Evolutionary conservation across 2,888 invertebrate species (phyloP).

Genomic region (Drosophila bunnanda): DNA sequence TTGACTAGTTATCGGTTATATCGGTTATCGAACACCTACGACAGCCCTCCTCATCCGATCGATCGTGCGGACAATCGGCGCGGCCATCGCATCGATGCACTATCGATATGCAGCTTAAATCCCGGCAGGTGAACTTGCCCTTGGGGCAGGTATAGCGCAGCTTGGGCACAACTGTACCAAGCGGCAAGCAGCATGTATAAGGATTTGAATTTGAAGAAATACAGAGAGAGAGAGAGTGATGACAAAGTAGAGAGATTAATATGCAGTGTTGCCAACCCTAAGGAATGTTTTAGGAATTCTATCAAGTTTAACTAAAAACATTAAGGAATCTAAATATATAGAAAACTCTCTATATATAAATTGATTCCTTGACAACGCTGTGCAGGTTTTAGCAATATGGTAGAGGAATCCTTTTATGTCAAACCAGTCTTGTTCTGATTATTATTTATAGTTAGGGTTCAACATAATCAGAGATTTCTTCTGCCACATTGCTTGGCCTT

Average conservation of each 20-base stretch:
- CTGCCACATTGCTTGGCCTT: neutral
- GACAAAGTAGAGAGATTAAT: slow-evolving; percentile 19
- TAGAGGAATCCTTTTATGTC: neutral
- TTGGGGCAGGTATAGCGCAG: slow-evolving; percentile 84
- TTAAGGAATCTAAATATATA: neutral
- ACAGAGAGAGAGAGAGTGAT: slow-evolving; percentile 3
- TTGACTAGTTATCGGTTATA: neutral
- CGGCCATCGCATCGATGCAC: slow-evolving; percentile 90
- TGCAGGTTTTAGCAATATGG: neutral
- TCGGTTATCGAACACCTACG: slow-evolving; percentile 85
- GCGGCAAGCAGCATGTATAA: slow-evolving; percentile 8
- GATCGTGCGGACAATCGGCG: slow-evolving; percentile 89
- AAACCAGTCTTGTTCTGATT: neutral
- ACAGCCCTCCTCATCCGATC: slow-evolving; percentile 87
- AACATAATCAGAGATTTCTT: neutral
- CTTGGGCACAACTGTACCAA: slow-evolving; percentile 78
- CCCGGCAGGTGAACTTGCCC: slow-evolving; percentile 89
- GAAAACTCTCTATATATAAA: neutral
- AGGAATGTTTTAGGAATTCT: neutral
- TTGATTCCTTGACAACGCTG: neutral
- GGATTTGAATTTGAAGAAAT: neutral
- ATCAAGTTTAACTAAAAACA: neutral
- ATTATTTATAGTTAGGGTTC: neutral
- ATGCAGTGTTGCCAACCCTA: neutral
- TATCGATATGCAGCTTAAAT: slow-evolving; percentile 90